Conservation (phyloP, 1,140 invertebrate species). For the Agrilus planipennis region DNA sequence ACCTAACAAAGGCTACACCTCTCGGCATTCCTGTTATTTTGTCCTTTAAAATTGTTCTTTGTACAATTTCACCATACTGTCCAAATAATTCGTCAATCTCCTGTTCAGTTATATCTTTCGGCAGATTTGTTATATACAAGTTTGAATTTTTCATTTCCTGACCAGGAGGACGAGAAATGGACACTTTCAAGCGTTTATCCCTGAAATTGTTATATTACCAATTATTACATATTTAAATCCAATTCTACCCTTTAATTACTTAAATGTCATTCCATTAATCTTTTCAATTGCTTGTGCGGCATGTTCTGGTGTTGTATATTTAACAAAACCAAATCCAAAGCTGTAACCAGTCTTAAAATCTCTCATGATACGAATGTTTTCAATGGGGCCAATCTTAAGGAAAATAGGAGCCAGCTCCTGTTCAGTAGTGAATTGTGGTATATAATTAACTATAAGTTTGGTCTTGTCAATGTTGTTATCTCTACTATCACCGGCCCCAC, state of each 20-base stretch:
- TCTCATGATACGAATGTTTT: slow-evolving; percentile 84
- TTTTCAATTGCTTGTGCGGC: slow-evolving; percentile 73
- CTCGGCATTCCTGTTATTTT: slow-evolving; percentile 74
- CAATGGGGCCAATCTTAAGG: slow-evolving; percentile 71
- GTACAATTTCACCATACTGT: slow-evolving; percentile 78
- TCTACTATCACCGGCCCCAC: slow-evolving; percentile 21
- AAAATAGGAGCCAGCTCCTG: slow-evolving; percentile 84
- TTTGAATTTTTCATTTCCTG: slow-evolving; percentile 93
- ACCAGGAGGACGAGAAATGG: slow-evolving; percentile 79
- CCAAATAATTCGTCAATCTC: slow-evolving; percentile 75
- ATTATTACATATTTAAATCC: not conserved
- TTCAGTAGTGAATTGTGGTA: slow-evolving; percentile 87
- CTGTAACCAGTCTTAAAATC: slow-evolving; percentile 86
- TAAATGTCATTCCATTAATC: slow-evolving; percentile 62
- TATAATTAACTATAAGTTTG: slow-evolving; percentile 91
- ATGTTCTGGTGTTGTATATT: slow-evolving; percentile 76
- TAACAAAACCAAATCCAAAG: slow-evolving; percentile 94
- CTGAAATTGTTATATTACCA: slow-evolving; percentile 17
- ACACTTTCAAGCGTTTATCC: slow-evolving; percentile 56
- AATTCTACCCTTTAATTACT: slow-evolving; percentile 16
- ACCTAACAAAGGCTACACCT: slow-evolving; percentile 89
- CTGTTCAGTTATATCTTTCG: slow-evolving; percentile 68
- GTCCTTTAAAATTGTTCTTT: slow-evolving; percentile 79
- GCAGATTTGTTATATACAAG: slow-evolving; percentile 86
- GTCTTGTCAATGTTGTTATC: slow-evolving; percentile 36